Conservation (phyloP, 2,113 vertebrate species). For the Boulengeromyrus knoepffleri region DNA sequence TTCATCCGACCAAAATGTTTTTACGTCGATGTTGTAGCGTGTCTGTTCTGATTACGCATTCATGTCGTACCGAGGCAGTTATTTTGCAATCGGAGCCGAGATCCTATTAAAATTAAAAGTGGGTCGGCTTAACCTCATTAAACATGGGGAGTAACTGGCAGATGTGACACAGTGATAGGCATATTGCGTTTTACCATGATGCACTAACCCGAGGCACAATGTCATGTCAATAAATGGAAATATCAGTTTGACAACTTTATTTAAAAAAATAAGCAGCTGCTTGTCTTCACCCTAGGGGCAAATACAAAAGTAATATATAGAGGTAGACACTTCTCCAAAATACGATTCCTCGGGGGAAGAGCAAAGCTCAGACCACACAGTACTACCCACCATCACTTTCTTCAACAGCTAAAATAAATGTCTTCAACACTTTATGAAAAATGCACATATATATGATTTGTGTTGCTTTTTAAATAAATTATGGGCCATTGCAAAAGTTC, state of each 20-base stretch:
- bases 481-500: background rate
- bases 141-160: background rate
- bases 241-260: background rate
- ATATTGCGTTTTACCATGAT: background rate
- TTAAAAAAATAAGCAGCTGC: background rate
- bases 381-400: background rate
- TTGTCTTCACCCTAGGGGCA: background rate
- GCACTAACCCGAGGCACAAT: background rate
- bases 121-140: background rate
- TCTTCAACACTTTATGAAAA: background rate
- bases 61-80: background rate
- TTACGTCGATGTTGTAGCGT: conserved; percentile 22
- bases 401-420: background rate
- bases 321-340: background rate
- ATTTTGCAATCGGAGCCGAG: background rate
- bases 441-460: background rate
- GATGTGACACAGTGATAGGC: background rate
- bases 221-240: background rate
- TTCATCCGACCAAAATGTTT: conserved; percentile 24
- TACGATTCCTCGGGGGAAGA: background rate
- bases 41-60: background rate
- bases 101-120: background rate
- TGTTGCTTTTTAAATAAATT: background rate
- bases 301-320: background rate
- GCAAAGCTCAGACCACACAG: background rate